Conservation (phyloP, 2,888 invertebrate species). For the Antheraea yamamai region DNA sequence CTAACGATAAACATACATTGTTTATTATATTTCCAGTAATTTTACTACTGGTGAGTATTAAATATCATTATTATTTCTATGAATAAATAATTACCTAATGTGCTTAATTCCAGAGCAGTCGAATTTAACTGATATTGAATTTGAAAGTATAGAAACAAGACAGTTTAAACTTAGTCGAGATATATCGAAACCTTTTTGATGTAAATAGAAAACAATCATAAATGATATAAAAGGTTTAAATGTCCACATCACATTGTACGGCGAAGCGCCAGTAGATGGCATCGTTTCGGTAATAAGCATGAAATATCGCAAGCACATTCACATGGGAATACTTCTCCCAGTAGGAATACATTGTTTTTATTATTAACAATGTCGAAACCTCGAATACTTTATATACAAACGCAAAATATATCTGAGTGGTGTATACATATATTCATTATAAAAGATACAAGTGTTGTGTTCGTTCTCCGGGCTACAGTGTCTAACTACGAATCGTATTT, state of each 20-base stretch:
- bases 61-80: not conserved
- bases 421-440: no score
- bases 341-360: no score
- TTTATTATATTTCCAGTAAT: not conserved
- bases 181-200: no score
- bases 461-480: no score
- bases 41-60: not conserved
- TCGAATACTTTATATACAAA: no score
- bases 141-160: not conserved
- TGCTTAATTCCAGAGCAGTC: not conserved
- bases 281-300: not conserved
- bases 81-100: not conserved
- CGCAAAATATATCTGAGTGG: no score
- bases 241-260: not conserved
- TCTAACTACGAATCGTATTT: not conserved
- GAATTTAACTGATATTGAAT: not conserved
- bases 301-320: not conserved
- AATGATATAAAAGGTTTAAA: not conserved
- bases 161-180: not conserved
- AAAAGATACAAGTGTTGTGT: no score
- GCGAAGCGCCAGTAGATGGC: not conserved
- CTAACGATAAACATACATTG: not conserved
- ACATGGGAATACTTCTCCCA: not conserved
- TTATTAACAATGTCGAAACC: no score
- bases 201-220: not conserved